phyloP scores from a whole-genome alignment of 2,797 vertebrate genomes.

The Myotis findleyi region DNA sequence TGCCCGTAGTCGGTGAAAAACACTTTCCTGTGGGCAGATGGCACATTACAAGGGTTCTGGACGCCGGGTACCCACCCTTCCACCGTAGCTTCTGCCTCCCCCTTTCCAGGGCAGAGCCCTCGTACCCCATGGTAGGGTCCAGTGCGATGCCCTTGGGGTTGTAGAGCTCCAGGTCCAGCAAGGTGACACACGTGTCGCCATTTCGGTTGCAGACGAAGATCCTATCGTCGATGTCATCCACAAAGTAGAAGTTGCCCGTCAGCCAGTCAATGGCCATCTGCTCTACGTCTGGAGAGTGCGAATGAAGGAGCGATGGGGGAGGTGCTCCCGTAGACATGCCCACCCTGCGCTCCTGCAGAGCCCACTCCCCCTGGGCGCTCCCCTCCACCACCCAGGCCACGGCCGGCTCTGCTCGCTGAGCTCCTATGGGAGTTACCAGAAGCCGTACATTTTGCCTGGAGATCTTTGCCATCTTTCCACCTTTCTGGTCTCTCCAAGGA shows the following conservation, averaged over 20 bases:
- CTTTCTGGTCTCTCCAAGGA: not conserved
- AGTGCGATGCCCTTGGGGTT: slow-evolving; percentile 97
- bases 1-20: slow-evolving; percentile 99
- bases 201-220: slow-evolving; percentile 98
- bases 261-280: slow-evolving; percentile 99
- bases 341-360: not conserved
- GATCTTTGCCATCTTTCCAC: not conserved
- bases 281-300: slow-evolving; percentile 91
- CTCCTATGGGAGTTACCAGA: not conserved
- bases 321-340: not conserved
- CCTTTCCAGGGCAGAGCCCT: not conserved
- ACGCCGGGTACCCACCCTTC: not conserved
- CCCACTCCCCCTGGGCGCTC: accelerated
- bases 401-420: not conserved
- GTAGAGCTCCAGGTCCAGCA: slow-evolving; percentile 97
- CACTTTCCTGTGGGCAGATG: slow-evolving; percentile 91
- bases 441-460: not conserved
- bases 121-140: slow-evolving; percentile 97
- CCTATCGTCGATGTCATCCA: slow-evolving; percentile 96
- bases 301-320: slow-evolving; percentile 2
- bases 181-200: slow-evolving; percentile 95
- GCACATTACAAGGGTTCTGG: not conserved
- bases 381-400: not conserved
- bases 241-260: slow-evolving; percentile 99
- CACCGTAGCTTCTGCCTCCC: not conserved